These are phyloP conservation scores for Drosophila pectinifera DNA, from an alignment of 1,140 invertebrate species.

Conservation along the genomic window DNA sequence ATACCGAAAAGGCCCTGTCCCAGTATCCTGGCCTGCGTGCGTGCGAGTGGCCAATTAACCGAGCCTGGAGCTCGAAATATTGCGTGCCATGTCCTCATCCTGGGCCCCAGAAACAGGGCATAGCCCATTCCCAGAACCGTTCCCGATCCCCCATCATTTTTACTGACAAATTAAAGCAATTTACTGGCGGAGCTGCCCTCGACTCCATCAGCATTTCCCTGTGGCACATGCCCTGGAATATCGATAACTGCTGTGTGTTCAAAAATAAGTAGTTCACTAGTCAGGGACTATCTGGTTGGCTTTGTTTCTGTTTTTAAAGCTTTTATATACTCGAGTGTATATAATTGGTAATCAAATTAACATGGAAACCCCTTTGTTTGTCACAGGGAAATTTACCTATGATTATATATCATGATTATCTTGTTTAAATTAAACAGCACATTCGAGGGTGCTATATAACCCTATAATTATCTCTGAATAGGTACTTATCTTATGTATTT, in stretches of 20 bases:
- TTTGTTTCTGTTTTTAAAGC: not conserved
- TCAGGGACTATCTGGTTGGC: not conserved
- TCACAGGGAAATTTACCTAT: not conserved
- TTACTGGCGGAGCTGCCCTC: slow-evolving; percentile 49
- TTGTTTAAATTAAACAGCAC: too few relatives aligned
- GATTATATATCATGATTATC: not conserved
- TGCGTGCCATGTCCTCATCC: slow-evolving; percentile 64
- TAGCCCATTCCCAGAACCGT: not conserved
- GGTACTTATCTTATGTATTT: not conserved
- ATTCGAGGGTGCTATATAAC: not conserved
- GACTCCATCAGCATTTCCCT: slow-evolving; percentile 14
- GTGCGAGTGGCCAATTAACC: slow-evolving; percentile 67
- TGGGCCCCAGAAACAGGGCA: slow-evolving; percentile 1
- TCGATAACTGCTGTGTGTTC: slow-evolving; percentile 36
- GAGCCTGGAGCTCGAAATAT: slow-evolving; percentile 37
- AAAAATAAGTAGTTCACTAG: slow-evolving; percentile 33
- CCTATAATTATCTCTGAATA: not conserved
- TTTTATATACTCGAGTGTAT: not conserved
- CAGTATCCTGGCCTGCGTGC: slow-evolving; percentile 43
- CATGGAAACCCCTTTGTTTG: not conserved
- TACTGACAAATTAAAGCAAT: slow-evolving; percentile 69
- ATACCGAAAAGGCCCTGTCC: slow-evolving; percentile 54
- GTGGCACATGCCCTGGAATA: slow-evolving; percentile 23
- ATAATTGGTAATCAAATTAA: not conserved
- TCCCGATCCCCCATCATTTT: slow-evolving; percentile 22